A percentile compares a stretch with the other conserved stretches of the same genome.
These are phyloP conservation scores for Marasmarcha lunaedactyla DNA, from an alignment of 2,888 invertebrate genomes.

Conservation along the genomic window DNA sequence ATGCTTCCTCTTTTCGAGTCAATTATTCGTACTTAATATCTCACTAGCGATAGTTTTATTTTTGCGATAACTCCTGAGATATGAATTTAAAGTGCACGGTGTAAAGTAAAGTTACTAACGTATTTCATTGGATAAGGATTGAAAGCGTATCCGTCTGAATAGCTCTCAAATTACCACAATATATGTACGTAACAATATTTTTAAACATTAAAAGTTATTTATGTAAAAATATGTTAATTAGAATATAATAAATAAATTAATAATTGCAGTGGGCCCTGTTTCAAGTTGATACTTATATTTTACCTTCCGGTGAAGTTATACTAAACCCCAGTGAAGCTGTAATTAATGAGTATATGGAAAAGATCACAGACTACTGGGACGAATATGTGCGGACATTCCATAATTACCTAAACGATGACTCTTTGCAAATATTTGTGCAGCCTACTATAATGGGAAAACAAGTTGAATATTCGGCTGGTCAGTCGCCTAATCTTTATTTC, in stretches of 20 bases:
- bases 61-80: no score
- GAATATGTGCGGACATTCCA: conserved; percentile 76
- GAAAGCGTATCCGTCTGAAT: no score
- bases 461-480: conserved; percentile 81
- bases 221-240: background rate
- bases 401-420: conserved; percentile 78
- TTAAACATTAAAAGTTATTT: background rate
- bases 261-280: conserved; percentile 72
- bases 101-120: no score
- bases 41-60: no score
- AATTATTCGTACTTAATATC: no score
- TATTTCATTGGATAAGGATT: no score
- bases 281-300: conserved; percentile 67
- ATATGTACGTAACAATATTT: no score
- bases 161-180: no score
- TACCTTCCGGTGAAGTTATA: conserved; percentile 39
- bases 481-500: conserved; percentile 77
- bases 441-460: conserved; percentile 87
- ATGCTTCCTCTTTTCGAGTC: no score
- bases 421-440: conserved; percentile 81
- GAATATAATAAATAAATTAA: background rate
- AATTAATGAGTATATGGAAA: conserved; percentile 68
- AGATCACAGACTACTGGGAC: conserved; percentile 75
- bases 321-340: conserved; percentile 74
- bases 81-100: no score